Evolutionary conservation across 2,888 invertebrate genomes (phyloP).

Genomic region (Euspilapteryx auroguttella): DNA sequence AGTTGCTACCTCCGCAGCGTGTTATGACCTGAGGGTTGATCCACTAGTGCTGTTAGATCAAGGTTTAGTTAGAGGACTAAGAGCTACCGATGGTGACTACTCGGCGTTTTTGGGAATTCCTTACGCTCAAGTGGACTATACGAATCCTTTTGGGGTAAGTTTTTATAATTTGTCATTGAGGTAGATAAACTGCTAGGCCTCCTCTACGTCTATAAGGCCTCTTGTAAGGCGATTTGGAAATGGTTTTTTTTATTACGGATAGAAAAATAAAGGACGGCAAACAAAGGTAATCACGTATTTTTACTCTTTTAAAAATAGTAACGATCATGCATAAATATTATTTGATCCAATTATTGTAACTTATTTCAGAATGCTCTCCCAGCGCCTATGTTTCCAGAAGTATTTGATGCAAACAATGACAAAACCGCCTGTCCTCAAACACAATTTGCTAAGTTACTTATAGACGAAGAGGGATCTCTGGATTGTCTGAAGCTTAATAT

Average conservation of each 20-base stretch:
- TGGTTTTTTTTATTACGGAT: no score
- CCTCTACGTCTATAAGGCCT: no score
- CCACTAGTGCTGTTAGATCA: constrained; percentile 37
- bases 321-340: no score
- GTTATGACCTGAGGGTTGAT: constrained; percentile 32
- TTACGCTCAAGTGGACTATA: constrained; percentile 31
- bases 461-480: no score
- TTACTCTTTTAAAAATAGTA: no score
- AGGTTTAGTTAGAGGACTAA: constrained; percentile 37
- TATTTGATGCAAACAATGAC: constrained; percentile 21
- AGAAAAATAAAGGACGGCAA: no score
- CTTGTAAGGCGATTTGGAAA: no score
- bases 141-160: constrained; percentile 50
- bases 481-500: constrained; percentile 7
- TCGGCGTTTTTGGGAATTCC: constrained; percentile 43
- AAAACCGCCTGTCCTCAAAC: constrained; percentile 5
- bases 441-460: no score
- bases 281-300: no score
- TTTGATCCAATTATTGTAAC: no score
- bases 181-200: not conserved
- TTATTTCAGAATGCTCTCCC: no score
- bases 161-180: not conserved
- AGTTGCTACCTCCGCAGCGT: no score
- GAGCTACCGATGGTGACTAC: constrained; percentile 32
- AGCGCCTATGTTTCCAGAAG: constrained; percentile 23